Base-by-base conservation (phyloP, 2,888 invertebrate genomes). In the Aporophyla nigra region DNA sequence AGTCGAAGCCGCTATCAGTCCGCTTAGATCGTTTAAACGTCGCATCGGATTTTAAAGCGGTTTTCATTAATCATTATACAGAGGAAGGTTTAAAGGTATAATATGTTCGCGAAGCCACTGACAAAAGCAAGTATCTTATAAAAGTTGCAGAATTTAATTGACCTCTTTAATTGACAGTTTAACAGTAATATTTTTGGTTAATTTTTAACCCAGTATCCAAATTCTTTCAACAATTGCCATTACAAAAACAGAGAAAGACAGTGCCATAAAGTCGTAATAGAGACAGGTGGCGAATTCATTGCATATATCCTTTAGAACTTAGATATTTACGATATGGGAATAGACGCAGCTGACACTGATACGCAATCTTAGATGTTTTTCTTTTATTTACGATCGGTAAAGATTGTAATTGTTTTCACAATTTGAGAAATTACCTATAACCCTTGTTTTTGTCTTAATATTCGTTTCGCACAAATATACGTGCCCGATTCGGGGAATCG, bases 331-430 rank as follows among this genome's bases (percentile, higher is more conserved):
- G 70, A 76, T 33, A 40, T 12, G 19, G 12, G 14, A 49, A n/a
- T 40, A 53, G 33, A 70, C 66, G 49, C 81, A 80, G 70, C 70
- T 81, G 81, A 46, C 46, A 66, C 51, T 40, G 58, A 56, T 56
- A 24, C 3, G 21, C 40, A 43, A 78, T 78, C 74, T 80, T 53
- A 54, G 14, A 58, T 49, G 14, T 43, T n/a, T 5, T 78, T 66
- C 27, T 61, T 24, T 71, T 2, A 66, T 71, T 51, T 78, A 49
- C 19, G 59, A 61, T n/a, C 1, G 9, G 19, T 24, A 16, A 10
- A 68, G 46, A 68, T 68, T 78, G 33, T 58, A 49, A 51, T n/a
- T 59, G 46, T 3, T 19, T 19, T 49, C 49, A 49, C 24, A 49
- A 24, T 43, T 46, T 46, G 27, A 43, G 14, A 65, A 9, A 12